A percentile compares a stretch with the other conserved stretches of the same genome.
Evolutionary conservation across 1,140 invertebrate species (phyloP).

Genomic region (Drosophila setifemur): DNA sequence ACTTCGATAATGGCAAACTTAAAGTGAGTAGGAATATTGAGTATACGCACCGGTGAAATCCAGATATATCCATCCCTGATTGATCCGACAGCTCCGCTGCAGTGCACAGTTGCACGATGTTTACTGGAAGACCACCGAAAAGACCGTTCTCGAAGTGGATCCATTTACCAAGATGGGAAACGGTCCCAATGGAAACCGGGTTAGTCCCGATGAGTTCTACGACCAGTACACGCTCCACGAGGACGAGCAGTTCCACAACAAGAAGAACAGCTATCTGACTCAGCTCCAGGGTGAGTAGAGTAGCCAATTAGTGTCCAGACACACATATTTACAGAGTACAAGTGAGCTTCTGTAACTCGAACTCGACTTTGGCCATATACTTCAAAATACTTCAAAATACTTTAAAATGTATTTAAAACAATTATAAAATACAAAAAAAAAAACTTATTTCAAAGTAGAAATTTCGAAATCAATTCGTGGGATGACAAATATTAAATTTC

Average conservation of each 20-base stretch:
- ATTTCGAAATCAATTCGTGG: no score
- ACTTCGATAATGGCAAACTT: constrained; percentile 84
- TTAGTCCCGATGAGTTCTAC: constrained; percentile 68
- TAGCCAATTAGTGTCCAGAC: constrained; percentile 53
- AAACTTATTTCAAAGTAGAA: neutral
- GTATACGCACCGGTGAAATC: neutral
- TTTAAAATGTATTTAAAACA: no score
- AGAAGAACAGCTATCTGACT: constrained; percentile 80
- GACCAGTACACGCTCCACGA: constrained; percentile 78
- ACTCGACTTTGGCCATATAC: no score
- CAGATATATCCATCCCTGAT: neutral
- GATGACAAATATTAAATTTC: no score
- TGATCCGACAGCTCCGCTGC: constrained; percentile 83
- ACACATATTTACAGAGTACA: constrained; percentile 13
- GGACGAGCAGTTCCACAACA: constrained; percentile 69
- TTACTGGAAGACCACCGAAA: constrained; percentile 86
- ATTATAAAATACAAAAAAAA: no score
- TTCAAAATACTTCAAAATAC: no score
- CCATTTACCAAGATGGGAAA: constrained; percentile 53
- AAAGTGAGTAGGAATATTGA: constrained; percentile 69
- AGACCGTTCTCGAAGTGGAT: constrained; percentile 84
- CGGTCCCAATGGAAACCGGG: constrained; percentile 55
- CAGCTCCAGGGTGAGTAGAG: constrained; percentile 78
- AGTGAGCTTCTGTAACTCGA: neutral
- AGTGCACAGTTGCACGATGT: constrained; percentile 85